Base-by-base conservation (phyloP, 2,113 vertebrate genomes). In the Pungitius pungitius region DNA sequence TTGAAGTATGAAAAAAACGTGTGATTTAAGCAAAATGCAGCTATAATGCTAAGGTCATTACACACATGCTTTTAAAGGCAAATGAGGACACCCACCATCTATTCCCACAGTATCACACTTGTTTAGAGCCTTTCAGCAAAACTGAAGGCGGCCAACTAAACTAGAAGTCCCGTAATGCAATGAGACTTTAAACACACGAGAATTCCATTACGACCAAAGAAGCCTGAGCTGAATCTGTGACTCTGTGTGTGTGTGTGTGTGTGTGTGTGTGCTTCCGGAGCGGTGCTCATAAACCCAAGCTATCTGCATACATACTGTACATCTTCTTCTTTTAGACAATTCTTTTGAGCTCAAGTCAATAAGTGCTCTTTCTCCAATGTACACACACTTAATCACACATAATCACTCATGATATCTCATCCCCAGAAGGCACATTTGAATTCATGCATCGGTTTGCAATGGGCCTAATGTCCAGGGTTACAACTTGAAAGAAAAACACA, bases 1-100 rank as follows among this genome's bases (percentile, higher is more conserved):
- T 78, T n/a, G 49, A 3, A 67, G 61, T 65, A 76, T 43, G 43
- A 52, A 68, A 57, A n/a, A 61, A 77, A 60, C 15, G n/a, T 24
- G 57, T 26, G 30, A 17, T n/a, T 55, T 2, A 6, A 35, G 4
- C 6, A n/a, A 45, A 45, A 52, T 45, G 3, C 33, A 1, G 64
- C 56, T 37, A 17, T 3, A 18, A 13, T 8, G 1, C 14, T 43
- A 56, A 33, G 42, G 24, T 47, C 45, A 42, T 35, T 35, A 2
- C 39, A 45, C 40, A 55, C 37, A 43, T 12, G 14, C 0, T 1
- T 8, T 66, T 71, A 15, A 58, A 69, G 55, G 72, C 11, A 45
- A 42, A 54, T 27, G 65, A 54, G 52, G 56, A 51, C 30, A 14
- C 56, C 62, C 8, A 0, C 35, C 30, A 35, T 64, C 56, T 14